A percentile compares a stretch with the other conserved stretches of the same genome.
phyloP scores from a whole-genome alignment of 2,113 vertebrate genomes.

The Balaeniceps rex region DNA sequence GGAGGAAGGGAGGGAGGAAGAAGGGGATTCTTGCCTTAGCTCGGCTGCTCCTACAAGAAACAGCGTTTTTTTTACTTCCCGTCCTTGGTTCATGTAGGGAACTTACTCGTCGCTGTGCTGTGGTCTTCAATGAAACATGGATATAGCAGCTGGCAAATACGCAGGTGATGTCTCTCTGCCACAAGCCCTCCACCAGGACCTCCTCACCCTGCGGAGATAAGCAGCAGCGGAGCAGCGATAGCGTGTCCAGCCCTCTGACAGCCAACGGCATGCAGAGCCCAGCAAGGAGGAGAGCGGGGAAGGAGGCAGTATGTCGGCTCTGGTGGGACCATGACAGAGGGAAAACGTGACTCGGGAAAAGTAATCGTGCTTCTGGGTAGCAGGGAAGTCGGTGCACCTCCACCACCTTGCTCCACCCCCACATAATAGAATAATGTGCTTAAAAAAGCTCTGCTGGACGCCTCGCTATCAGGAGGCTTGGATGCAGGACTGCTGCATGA shows the following conservation, averaged over 20 bases:
- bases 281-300: background rate
- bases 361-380: background rate
- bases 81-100: background rate
- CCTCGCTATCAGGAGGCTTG: accelerated
- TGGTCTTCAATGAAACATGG: background rate
- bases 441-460: background rate
- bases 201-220: background rate
- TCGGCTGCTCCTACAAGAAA: background rate
- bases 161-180: background rate
- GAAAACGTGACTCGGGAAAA: background rate
- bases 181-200: background rate
- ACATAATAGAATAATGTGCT: accelerated
- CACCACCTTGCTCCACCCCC: background rate
- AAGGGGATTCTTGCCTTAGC: background rate
- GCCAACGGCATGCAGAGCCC: background rate
- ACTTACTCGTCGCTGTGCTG: background rate
- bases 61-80: background rate
- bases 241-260: accelerated
- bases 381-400: background rate
- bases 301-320: background rate
- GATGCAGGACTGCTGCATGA: background rate
- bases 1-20: background rate
- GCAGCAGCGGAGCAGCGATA: background rate
- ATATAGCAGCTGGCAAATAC: background rate
- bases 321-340: background rate